These are phyloP conservation scores for Dasysyrphus albostriatus DNA, from an alignment of 2,888 invertebrate species.

Conservation along the genomic window DNA sequence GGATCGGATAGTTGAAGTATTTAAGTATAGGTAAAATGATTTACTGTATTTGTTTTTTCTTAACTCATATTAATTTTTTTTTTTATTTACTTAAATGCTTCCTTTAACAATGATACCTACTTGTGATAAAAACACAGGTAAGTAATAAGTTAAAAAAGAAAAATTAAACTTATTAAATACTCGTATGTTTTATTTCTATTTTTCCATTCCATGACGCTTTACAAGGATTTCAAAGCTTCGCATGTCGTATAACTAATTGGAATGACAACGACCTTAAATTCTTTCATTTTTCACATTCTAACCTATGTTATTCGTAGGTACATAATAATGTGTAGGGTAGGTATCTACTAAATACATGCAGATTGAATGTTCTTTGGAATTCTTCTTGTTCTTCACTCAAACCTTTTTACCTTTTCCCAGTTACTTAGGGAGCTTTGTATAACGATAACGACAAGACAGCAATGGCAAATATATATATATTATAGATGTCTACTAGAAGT, in stretches of 20 bases:
- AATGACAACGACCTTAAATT: neutral
- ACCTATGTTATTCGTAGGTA: neutral
- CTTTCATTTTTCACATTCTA: neutral
- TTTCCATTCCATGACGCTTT: no score
- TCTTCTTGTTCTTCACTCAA: neutral
- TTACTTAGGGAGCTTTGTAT: neutral
- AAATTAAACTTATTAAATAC: no score
- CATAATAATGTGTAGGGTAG: neutral
- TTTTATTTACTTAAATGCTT: no score
- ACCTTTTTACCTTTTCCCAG: neutral
- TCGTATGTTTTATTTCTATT: no score
- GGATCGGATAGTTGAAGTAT: no score
- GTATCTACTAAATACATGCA: neutral
- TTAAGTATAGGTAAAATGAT: no score
- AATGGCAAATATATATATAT: neutral
- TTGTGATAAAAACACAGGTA: no score
- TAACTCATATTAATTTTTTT: no score
- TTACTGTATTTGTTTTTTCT: no score
- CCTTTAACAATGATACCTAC: no score
- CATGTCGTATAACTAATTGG: neutral
- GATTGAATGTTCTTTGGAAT: constrained; percentile 1
- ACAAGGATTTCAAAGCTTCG: neutral
- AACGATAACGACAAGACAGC: constrained; percentile 3
- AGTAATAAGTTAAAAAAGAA: no score
- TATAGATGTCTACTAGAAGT: neutral